Conservation (phyloP, 1,140 invertebrate genomes). For the Drosophila equinoxialis region DNA sequence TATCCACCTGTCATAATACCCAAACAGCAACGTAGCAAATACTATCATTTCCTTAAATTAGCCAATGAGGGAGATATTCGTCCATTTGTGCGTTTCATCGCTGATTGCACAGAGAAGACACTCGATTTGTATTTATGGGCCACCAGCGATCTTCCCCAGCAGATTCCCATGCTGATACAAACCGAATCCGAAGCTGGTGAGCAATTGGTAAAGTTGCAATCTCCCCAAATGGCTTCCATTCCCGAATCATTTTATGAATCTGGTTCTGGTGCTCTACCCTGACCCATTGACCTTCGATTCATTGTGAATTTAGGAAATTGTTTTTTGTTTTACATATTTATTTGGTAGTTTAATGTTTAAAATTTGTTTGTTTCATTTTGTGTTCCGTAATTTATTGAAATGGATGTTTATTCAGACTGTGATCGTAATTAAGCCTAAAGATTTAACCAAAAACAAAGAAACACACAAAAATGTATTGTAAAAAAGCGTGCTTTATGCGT, state of each 20-base stretch:
- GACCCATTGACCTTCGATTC: conserved; percentile 49
- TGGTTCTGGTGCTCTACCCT: conserved; percentile 58
- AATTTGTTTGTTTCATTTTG: conserved; percentile 8
- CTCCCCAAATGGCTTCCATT: conserved; percentile 29
- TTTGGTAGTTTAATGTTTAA: not conserved
- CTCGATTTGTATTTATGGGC: conserved; percentile 96
- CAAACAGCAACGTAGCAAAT: conserved; percentile 93
- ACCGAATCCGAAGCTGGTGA: conserved; percentile 68
- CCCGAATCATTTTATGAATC: conserved; percentile 54
- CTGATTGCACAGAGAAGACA: conserved; percentile 95
- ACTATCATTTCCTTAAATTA: conserved; percentile 93
- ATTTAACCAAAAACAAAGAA: conserved; percentile 43
- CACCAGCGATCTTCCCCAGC: conserved; percentile 86
- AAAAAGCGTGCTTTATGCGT: conserved; percentile 13
- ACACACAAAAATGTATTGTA: conserved; percentile 1
- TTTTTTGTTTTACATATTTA: conserved; percentile 39
- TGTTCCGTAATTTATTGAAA: conserved; percentile 33
- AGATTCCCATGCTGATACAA: conserved; percentile 84
- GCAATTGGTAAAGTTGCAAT: conserved; percentile 50
- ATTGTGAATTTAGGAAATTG: conserved; percentile 34
- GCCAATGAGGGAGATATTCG: conserved; percentile 96
- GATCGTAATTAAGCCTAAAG: conserved; percentile 65
- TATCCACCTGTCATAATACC: conserved; percentile 98
- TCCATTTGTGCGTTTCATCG: conserved; percentile 97
- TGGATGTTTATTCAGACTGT: conserved; percentile 53